Base-by-base conservation (phyloP, 1,140 invertebrate species). In the Drosophila ogumai region DNA sequence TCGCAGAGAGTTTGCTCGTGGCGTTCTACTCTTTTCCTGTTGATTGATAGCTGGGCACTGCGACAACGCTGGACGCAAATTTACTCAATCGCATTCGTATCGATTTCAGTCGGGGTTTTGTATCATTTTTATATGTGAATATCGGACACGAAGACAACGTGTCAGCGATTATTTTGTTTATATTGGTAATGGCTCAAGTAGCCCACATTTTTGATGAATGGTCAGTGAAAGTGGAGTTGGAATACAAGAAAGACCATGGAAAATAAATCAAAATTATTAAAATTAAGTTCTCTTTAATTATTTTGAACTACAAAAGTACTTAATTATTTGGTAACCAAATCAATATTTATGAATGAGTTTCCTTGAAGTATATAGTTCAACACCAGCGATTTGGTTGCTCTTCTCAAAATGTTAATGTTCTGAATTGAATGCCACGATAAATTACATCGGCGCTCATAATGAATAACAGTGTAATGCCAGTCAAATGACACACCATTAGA, bases 1-100 rank as follows among this genome's bases (percentile, higher is more conserved):
- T 54, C 61, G 54, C 49, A 67, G 32, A 38, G 66, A 56, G 43
- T 50, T 56, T 12, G 32, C 54, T 36, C 31, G 22, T 43, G 47
- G 38, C 66, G 31, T 34, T 46, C 32, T 46, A 66, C 57, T 66
- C 40, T 75, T 56, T 49, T 40, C 17, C 56, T 15, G 44, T 79
- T 87, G 84, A 87, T 87, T 88, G 84, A 88, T 88, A 81, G 81
- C 77, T 73, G 63, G 71, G 28, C 43, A 80, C 22, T 63, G 64
- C 41, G 56, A 75, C 63, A 65, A 47, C 60, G 61, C 22, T 44
- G 25, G 77, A 71, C 64, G 78, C 68, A 63, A 77, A 82, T 77
- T 82, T 80, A 88, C 76, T 88, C 82, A 80, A 49, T 76, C 79
- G 71, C 47, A 78, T 74, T 85, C 56, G 61, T 66, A 65, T 72